Evolutionary conservation across 2,888 invertebrate genomes (phyloP), one percentile per base, ranked within the genome.

Genomic region (Drosophila maculinotata): DNA sequence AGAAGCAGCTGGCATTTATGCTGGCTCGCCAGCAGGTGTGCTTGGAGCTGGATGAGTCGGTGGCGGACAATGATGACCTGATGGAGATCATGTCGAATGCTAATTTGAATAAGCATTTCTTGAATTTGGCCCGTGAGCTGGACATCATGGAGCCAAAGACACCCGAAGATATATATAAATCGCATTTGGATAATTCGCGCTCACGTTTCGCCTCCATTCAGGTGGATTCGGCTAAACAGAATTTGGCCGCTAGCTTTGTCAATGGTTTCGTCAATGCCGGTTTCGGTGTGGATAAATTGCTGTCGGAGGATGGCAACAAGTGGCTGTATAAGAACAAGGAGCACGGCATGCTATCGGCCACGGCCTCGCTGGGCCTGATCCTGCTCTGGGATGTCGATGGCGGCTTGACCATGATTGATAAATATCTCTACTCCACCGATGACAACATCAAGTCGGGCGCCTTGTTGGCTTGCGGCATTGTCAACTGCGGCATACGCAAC

Each of bases 101-200:
- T 1, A 96, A 98, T 85, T 93, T 99, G 69, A 99, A 97, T 91
- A 96, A 96, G 76, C 96, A 98, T 90, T 99, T 99, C 91, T 92
- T 97, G 28, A 97, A 96, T 82, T 93, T 99, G 70, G 99, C 96
- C 2, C 94, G 99, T 91, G 99, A 99, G 95, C 93, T 99, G 83
- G 99, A 99, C 91, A 98, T 99, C 75, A 97, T 99, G 96, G 99
- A 99, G 90, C 98, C 99, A 0, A 99, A 99, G 92, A 96, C 97
- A 0, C 99, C 99, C 0, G 99, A 99, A 91, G 99, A 99, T 90
- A 98, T 99, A 9, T 99, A 99, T 92, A 99, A 99, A 92, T 96
- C 97, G 0, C 99, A 99, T 94, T 92, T 99, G 68, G 99, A 99
- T 92, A 97, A 96, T 54, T 94, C 95, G 0, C 93, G 97, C 26